Evolutionary conservation across 2,113 vertebrate species (phyloP).

Genomic region (Acanthisitta chloris): DNA sequence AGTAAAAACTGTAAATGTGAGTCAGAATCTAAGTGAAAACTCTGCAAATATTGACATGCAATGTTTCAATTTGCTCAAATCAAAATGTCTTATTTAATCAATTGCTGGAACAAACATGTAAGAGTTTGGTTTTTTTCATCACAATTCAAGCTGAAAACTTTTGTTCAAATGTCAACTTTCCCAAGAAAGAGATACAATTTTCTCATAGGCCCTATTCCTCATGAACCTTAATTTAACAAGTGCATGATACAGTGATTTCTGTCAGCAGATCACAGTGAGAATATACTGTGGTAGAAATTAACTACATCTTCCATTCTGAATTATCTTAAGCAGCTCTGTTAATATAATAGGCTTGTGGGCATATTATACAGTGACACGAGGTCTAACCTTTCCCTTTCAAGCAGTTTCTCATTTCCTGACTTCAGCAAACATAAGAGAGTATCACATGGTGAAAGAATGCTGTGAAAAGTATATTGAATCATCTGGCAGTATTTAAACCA

Average conservation of each 20-base stretch:
- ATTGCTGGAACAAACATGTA: neutral
- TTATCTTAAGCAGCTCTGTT: conserved; percentile 34
- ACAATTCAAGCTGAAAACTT: neutral
- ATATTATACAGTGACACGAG: conserved; percentile 45
- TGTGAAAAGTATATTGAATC: conserved; percentile 61
- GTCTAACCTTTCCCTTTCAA: conserved; percentile 59
- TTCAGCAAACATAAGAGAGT: conserved; percentile 56
- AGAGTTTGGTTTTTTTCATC: neutral
- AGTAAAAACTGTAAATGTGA: neutral
- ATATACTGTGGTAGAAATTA: neutral
- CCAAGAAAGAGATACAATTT: neutral
- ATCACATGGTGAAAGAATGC: conserved; percentile 54
- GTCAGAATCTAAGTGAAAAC: neutral
- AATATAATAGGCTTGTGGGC: conserved; percentile 38
- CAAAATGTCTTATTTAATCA: neutral
- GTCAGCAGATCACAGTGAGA: conserved; percentile 19
- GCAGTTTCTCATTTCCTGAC: conserved; percentile 64
- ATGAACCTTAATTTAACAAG: conserved; percentile 4
- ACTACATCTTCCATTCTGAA: conserved; percentile 14
- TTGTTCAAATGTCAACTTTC: neutral
- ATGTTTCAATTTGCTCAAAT: neutral
- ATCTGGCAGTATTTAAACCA: conserved; percentile 63
- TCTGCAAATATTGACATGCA: neutral
- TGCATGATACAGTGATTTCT: neutral
- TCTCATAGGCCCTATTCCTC: neutral